Evolutionary conservation across 1,140 invertebrate species (phyloP).

Genomic region (Drosophila tropicalis): DNA sequence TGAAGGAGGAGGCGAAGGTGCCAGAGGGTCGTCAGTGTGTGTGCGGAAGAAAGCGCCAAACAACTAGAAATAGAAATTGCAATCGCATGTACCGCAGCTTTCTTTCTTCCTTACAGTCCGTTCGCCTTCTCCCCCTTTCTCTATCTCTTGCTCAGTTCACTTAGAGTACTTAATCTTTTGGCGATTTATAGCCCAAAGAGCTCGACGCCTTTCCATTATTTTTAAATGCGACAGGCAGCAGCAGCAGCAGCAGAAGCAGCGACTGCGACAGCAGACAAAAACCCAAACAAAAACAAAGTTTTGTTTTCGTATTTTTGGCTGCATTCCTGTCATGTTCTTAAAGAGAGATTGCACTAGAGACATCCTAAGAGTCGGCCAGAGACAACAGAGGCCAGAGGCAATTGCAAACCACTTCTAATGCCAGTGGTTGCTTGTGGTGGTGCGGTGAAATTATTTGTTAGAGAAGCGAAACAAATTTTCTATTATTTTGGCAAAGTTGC

Average conservation of each 20-base stretch:
- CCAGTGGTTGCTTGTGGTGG: not conserved
- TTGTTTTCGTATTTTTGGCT: constrained; percentile 48
- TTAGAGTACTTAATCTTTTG: constrained; percentile 67
- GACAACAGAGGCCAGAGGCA: constrained; percentile 17
- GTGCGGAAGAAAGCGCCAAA: constrained; percentile 58
- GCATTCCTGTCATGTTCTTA: constrained; percentile 62
- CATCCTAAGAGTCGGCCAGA: not conserved
- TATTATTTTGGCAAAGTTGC: constrained; percentile 63
- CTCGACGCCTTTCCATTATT: constrained; percentile 52
- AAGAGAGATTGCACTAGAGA: constrained; percentile 8
- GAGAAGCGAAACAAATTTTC: constrained; percentile 9
- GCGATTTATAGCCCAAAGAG: constrained; percentile 67
- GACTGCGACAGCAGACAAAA: too few species aligned
- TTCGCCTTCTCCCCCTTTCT: not conserved
- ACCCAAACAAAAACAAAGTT: constrained; percentile 15
- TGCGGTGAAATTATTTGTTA: too few species aligned
- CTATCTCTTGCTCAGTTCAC: constrained; percentile 1
- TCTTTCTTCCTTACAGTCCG: constrained; percentile 13
- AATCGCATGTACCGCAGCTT: constrained; percentile 44
- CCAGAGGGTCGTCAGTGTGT: constrained; percentile 11
- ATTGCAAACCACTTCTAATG: not conserved
- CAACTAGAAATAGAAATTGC: constrained; percentile 72
- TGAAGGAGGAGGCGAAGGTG: not conserved
- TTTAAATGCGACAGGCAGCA: constrained; percentile 36
- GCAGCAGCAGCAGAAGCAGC: not conserved